Evolutionary conservation across 2,113 vertebrate genomes (phyloP).

Genomic region (Silurus meridionalis): DNA sequence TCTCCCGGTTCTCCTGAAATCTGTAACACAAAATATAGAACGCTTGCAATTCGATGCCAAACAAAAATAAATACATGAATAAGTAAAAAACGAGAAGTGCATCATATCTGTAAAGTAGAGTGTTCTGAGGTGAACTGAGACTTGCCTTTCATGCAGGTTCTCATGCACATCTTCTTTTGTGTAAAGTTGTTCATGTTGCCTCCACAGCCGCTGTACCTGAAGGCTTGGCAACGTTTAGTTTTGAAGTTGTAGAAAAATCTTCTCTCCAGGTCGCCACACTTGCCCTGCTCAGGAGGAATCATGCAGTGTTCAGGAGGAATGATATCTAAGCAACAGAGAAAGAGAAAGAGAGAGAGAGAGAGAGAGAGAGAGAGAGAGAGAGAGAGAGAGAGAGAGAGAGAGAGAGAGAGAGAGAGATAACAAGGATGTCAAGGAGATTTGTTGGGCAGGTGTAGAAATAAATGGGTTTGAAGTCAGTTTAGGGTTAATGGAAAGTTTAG

Average conservation of each 20-base stretch:
- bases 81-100: not conserved
- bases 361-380: not conserved
- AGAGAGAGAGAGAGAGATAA: not conserved
- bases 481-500: not conserved
- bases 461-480: not conserved
- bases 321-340: constrained; percentile 61
- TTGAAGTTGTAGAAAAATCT: constrained; percentile 77
- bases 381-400: not conserved
- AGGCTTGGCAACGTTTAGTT: constrained; percentile 72
- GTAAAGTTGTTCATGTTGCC: constrained; percentile 89
- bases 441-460: not conserved
- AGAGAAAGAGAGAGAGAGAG: not conserved
- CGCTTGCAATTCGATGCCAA: not conserved
- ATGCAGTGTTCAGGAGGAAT: constrained; percentile 66
- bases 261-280: constrained; percentile 67
- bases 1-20: not conserved
- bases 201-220: constrained; percentile 85
- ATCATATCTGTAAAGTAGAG: not conserved
- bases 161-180: constrained; percentile 71
- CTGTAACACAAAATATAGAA: not conserved
- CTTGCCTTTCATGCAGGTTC: constrained; percentile 73
- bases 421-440: not conserved
- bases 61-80: not conserved
- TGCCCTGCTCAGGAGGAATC: constrained; percentile 70
- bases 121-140: not conserved